These are phyloP conservation scores for Athetis lepigone DNA, from an alignment of 2,888 invertebrate genomes.

Conservation along the genomic window DNA sequence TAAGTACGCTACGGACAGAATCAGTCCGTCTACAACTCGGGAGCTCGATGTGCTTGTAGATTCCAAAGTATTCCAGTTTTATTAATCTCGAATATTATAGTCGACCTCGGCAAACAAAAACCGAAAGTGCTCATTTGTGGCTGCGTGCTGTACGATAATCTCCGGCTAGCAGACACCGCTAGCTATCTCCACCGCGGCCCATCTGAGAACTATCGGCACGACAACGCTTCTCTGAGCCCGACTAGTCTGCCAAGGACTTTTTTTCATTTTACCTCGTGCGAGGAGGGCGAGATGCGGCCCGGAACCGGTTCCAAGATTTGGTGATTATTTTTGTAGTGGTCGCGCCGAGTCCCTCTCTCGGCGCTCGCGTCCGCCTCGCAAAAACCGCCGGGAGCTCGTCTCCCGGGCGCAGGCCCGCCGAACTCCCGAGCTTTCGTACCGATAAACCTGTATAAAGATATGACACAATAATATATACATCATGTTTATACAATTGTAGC, in stretches of 20 bases:
- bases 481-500: conserved; percentile 72
- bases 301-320: conserved; percentile 86
- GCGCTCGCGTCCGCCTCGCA: conserved; percentile 77
- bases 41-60: conserved; percentile 73
- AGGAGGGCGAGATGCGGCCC: conserved; percentile 81
- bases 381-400: conserved; percentile 75
- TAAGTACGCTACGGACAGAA: conserved; percentile 66
- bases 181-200: conserved; percentile 77
- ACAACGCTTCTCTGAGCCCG: conserved; percentile 61
- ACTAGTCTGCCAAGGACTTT: conserved; percentile 74
- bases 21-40: conserved; percentile 75
- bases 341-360: conserved; percentile 68
- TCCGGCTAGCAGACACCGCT: conserved; percentile 69
- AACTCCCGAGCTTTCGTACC: conserved; percentile 79
- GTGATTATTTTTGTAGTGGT: conserved; percentile 87
- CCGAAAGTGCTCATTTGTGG: conserved; percentile 70
- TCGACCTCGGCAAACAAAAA: conserved; percentile 51
- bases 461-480: conserved; percentile 78
- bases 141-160: conserved; percentile 66
- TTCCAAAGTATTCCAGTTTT: conserved; percentile 52
- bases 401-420: conserved; percentile 76
- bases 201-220: conserved; percentile 76
- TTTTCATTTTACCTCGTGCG: conserved; percentile 84
- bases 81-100: conserved; percentile 60
- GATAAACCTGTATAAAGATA: conserved; percentile 79